Evolutionary conservation across 2,888 invertebrate genomes (phyloP).

Genomic region (Panzeria rudis): DNA sequence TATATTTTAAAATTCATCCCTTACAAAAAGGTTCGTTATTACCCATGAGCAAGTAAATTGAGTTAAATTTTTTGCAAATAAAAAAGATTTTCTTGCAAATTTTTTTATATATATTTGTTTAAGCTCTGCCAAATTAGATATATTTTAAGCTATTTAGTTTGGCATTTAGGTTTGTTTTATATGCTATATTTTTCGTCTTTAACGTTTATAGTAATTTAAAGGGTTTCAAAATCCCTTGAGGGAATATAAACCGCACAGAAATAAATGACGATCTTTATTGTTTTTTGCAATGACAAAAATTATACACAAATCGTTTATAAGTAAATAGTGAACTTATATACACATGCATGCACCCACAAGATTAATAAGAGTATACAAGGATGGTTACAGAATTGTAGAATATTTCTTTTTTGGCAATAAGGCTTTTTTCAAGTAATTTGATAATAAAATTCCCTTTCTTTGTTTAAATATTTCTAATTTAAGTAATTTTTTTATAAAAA

Average conservation of each 20-base stretch:
- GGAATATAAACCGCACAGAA: not conserved
- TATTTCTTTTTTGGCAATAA: no score
- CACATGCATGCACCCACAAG: not conserved
- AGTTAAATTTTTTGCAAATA: slow-evolving; percentile 34
- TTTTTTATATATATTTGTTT: not conserved
- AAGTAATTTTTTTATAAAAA: no score
- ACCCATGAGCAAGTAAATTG: slow-evolving; percentile 30
- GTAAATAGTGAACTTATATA: not conserved
- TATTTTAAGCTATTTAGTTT: slow-evolving; percentile 74
- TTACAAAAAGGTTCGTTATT: slow-evolving; percentile 37
- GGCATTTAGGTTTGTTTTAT: slow-evolving; percentile 30
- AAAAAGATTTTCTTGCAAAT: slow-evolving; percentile 8
- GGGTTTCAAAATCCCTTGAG: slow-evolving; percentile 6
- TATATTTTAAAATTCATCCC: slow-evolving; percentile 18
- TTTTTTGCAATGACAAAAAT: not conserved
- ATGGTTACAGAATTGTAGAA: not conserved
- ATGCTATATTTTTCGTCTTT: not conserved
- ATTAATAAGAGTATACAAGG: not conserved
- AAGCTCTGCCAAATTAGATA: slow-evolving; percentile 66
- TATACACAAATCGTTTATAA: not conserved
- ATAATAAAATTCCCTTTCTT: no score
- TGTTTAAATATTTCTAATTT: no score
- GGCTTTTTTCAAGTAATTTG: no score
- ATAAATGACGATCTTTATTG: not conserved
- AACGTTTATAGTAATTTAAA: not conserved